Evolutionary conservation across 2,888 invertebrate genomes (phyloP).

Genomic region (Meiosimyza platycephala): DNA sequence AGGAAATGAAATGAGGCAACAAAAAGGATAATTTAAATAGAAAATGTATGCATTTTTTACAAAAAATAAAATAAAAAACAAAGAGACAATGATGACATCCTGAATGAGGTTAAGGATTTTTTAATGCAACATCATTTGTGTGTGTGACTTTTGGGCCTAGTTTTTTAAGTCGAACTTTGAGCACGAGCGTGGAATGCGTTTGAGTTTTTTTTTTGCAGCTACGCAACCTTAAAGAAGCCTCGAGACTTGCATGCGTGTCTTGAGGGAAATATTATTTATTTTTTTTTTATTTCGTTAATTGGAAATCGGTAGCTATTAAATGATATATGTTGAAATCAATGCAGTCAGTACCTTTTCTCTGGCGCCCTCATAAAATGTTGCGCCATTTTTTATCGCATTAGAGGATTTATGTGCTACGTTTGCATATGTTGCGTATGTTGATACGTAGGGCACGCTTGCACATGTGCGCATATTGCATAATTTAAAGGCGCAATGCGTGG

Average conservation of each 20-base stretch:
- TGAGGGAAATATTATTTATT: neutral
- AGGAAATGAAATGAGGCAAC: neutral
- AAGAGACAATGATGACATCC: slow-evolving; percentile 32
- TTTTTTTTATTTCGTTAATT: neutral
- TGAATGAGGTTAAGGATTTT: slow-evolving; percentile 45
- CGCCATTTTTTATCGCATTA: slow-evolving; percentile 31
- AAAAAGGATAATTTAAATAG: slow-evolving; percentile 10
- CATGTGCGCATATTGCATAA: slow-evolving; percentile 14
- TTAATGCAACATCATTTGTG: slow-evolving; percentile 39
- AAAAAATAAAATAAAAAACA: neutral
- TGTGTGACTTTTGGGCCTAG: neutral
- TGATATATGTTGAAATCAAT: neutral
- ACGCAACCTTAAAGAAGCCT: slow-evolving; percentile 4
- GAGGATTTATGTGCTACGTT: slow-evolving; percentile 3
- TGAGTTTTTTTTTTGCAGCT: no score
- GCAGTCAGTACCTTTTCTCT: neutral
- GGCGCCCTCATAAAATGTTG: neutral
- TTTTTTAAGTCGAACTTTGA: slow-evolving; percentile 12
- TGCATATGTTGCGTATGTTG: slow-evolving; percentile 26
- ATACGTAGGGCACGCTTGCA: neutral
- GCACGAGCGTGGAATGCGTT: slow-evolving; percentile 14
- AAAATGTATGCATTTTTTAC: slow-evolving; percentile 31
- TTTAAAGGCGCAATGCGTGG: neutral
- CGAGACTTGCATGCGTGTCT: slow-evolving; percentile 12
- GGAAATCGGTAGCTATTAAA: neutral